Base-by-base conservation (phyloP, 2,113 vertebrate species). In the Coracopsis vasa region DNA sequence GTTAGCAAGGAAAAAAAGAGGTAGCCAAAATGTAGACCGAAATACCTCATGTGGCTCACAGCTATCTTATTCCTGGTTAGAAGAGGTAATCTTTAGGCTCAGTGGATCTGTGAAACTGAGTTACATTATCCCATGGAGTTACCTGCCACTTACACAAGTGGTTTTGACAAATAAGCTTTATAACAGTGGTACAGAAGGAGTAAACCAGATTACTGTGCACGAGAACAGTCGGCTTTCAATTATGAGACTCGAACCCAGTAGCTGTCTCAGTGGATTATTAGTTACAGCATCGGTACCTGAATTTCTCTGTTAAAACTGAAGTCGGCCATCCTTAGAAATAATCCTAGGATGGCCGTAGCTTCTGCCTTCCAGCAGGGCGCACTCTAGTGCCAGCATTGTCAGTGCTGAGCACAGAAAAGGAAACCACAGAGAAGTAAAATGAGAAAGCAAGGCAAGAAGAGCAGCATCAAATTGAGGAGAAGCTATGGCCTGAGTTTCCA, bases 281-380 rank as follows among this genome's bases (percentile, higher is more conserved):
- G 24, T 72, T 77, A 51, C 75, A 90, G 53, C 29, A 64, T 2
- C 62, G 21, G 21, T 70, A 81, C 73, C 53, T 82, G 56, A 39
- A 48, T 90, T 87, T 80, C 35, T 66, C 65, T 45, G 39, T 70
- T 88, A 28, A 62, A 80, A 51, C 70, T 56, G 35, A 50, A 77
- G 78, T 54, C 28, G 1, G 48, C 73, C 33, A 9, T 28, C 9
- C 39, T 29, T 10, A 29, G 64, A 44, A 81, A 20, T 47, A 75
- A 65, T 92, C 61, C 11, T 19, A 60, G 58, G 56, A 10, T 25
- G 42, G 75, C 72, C 18, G 5, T 93, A 61, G 48, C 79, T 67
- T 51, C 29, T 65, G 5, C 67, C 12, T 87, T 93, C 95, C 97
- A 95, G 95, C 94, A 97, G 97, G 87, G 97, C 1, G 94, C 97